Conservation (phyloP, 1,140 invertebrate species). For the Drosophila santomea region DNA sequence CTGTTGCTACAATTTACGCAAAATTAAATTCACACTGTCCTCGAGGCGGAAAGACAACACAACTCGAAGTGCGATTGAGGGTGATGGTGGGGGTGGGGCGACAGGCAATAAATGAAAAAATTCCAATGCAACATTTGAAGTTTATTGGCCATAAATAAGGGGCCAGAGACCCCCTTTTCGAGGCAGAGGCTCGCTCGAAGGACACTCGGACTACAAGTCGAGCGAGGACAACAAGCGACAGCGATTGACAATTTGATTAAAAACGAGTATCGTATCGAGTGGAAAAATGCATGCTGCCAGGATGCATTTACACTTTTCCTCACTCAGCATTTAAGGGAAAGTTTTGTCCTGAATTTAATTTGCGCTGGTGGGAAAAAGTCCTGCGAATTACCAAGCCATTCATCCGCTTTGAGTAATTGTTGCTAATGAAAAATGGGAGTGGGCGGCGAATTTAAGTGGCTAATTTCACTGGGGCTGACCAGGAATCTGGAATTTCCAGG, state of each 20-base stretch:
- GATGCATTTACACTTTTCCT: slow-evolving; percentile 38
- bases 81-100: not conserved
- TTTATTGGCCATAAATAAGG: slow-evolving; percentile 84
- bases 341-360: slow-evolving; percentile 61
- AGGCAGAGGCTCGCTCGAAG: slow-evolving; percentile 31
- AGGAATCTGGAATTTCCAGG: slow-evolving; percentile 57
- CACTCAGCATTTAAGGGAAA: slow-evolving; percentile 66
- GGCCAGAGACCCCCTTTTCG: slow-evolving; percentile 13
- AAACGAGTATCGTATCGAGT: slow-evolving; percentile 54
- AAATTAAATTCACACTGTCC: slow-evolving; percentile 81
- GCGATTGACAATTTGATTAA: slow-evolving; percentile 84
- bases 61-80: not conserved
- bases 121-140: slow-evolving; percentile 80
- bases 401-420: slow-evolving; percentile 75
- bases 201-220: slow-evolving; percentile 43
- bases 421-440: slow-evolving; percentile 66
- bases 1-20: slow-evolving; percentile 74
- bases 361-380: slow-evolving; percentile 17
- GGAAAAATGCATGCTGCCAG: slow-evolving; percentile 58
- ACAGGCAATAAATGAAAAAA: slow-evolving; percentile 76
- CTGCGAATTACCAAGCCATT: slow-evolving; percentile 52
- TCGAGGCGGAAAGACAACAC: slow-evolving; percentile 24
- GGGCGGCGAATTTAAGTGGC: slow-evolving; percentile 67
- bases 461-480: slow-evolving; percentile 66
- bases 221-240: slow-evolving; percentile 53